Evolutionary conservation across 2,888 invertebrate genomes (phyloP).

Genomic region (Sesia bembeciformis): DNA sequence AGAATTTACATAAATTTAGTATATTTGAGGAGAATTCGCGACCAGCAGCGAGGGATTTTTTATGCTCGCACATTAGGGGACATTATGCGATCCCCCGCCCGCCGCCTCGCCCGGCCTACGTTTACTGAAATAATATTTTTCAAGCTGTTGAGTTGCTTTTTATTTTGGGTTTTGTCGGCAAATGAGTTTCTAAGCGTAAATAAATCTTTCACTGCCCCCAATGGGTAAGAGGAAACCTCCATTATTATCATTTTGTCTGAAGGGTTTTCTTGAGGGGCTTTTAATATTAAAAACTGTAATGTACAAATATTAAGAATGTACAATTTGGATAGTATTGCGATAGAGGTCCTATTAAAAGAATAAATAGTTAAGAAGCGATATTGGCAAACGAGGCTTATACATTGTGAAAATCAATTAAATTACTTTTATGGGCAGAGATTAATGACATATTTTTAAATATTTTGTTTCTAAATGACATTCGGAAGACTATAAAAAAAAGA

Average conservation of each 20-base stretch:
- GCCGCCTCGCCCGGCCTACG: slow-evolving; percentile 21
- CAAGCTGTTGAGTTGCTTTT: slow-evolving; percentile 60
- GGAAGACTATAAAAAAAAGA: no score
- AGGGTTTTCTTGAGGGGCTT: background rate
- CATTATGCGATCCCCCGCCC: slow-evolving; percentile 30
- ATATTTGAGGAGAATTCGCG: slow-evolving; percentile 41
- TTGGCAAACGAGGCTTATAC: no score
- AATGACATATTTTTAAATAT: no score
- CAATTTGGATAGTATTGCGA: no score
- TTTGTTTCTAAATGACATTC: no score
- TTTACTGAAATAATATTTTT: slow-evolving; percentile 58
- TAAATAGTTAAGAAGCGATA: no score
- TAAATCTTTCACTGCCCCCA: slow-evolving; percentile 45
- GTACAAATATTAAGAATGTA: no score
- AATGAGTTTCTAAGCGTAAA: slow-evolving; percentile 65
- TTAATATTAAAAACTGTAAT: no score
- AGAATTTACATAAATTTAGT: slow-evolving; percentile 55
- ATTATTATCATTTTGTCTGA: slow-evolving; percentile 31
- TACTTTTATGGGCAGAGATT: no score
- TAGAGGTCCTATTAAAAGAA: no score
- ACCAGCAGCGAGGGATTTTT: slow-evolving; percentile 33
- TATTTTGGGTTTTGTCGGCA: slow-evolving; percentile 46
- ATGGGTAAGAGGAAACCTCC: slow-evolving; percentile 25
- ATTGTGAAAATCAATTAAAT: no score
- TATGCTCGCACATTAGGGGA: slow-evolving; percentile 53